Evolutionary conservation across 2,113 vertebrate genomes (phyloP).

Genomic region (Calidris pugnax): DNA sequence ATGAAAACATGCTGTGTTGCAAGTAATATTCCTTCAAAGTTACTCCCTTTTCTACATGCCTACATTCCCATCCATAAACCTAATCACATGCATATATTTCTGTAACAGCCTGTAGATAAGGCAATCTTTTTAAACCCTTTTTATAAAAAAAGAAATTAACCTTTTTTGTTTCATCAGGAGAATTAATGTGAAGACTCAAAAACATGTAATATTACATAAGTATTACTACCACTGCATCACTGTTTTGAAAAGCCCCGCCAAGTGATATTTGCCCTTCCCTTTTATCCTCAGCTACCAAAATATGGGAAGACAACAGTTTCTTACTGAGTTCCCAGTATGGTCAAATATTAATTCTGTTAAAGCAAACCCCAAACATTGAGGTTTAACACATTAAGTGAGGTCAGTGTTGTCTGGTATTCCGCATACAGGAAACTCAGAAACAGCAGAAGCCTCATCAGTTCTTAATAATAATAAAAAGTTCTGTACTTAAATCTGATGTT

Average conservation of each 20-base stretch:
- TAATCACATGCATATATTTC: background rate
- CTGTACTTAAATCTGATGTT: background rate
- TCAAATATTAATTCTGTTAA: background rate
- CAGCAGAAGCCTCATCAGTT: background rate
- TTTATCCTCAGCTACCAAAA: background rate
- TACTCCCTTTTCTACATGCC: background rate
- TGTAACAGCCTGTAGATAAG: background rate
- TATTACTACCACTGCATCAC: too few relatives aligned
- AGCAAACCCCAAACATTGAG: background rate
- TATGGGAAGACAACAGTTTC: background rate
- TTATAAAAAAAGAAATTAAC: background rate
- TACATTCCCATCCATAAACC: background rate
- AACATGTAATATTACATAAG: background rate
- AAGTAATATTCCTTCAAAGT: background rate
- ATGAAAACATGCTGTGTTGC: background rate
- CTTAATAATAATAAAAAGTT: background rate
- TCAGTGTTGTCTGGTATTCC: background rate
- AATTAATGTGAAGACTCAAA: background rate
- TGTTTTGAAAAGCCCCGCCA: background rate
- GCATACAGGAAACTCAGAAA: background rate
- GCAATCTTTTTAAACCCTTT: background rate
- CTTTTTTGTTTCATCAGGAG: background rate
- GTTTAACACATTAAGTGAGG: background rate
- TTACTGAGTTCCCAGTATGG: background rate
- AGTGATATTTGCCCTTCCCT: background rate